phyloP scores from a whole-genome alignment of 2,797 vertebrate genomes.

The Manis pentadactyla region DNA sequence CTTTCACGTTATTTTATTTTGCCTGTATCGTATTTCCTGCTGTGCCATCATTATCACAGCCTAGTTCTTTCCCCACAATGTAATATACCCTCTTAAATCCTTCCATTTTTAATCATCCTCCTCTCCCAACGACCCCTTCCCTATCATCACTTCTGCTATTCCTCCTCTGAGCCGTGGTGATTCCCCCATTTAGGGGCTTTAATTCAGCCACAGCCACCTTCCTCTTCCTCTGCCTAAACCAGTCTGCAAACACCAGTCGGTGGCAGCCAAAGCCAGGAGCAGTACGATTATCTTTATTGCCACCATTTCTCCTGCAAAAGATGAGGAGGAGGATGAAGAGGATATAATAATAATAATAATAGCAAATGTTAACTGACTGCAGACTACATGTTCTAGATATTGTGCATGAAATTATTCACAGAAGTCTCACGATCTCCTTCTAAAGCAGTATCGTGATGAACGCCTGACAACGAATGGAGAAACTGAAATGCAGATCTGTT shows the following conservation, averaged over 20 bases:
- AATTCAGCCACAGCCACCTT: neutral
- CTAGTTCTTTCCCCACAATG: constrained; percentile 29
- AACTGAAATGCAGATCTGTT: neutral
- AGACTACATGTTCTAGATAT: neutral
- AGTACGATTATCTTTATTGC: fast-evolving
- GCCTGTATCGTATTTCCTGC: constrained; percentile 58
- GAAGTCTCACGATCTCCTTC: neutral
- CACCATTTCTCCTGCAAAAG: neutral
- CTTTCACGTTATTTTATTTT: constrained; percentile 62
- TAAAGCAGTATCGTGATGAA: neutral
- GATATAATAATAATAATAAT: neutral
- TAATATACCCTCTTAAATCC: neutral
- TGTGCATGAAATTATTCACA: neutral
- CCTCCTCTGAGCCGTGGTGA: neutral
- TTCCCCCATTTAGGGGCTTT: neutral
- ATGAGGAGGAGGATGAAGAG: no score
- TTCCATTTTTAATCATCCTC: neutral
- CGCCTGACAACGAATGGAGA: neutral
- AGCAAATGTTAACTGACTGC: neutral
- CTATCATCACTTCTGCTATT: neutral
- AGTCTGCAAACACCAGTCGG: neutral
- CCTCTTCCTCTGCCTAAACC: no score
- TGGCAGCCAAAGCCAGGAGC: neutral
- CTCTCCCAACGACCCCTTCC: neutral
- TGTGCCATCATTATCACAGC: constrained; percentile 51